Conservation (phyloP, 2,113 vertebrate species). For the Lontra canadensis region DNA sequence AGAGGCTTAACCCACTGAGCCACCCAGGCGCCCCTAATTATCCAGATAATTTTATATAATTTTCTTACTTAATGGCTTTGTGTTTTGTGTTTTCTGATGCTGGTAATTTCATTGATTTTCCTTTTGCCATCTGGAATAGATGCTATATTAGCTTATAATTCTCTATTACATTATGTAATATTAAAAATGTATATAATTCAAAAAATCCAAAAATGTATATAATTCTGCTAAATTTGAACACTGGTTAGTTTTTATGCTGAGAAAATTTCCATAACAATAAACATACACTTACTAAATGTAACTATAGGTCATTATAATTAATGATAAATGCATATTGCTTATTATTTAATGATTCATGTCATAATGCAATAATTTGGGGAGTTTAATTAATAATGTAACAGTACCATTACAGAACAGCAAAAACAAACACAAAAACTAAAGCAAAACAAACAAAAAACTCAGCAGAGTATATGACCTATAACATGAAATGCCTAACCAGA, state of each 20-base stretch:
- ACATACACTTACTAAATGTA: background rate
- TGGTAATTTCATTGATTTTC: background rate
- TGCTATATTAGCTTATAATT: background rate
- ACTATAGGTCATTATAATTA: background rate
- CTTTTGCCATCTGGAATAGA: background rate
- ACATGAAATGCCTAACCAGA: background rate
- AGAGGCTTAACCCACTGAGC: too few species aligned
- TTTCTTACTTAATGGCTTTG: background rate
- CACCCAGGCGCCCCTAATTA: too few species aligned
- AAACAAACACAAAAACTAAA: background rate
- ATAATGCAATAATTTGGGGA: background rate
- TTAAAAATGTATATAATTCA: background rate
- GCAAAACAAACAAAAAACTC: background rate
- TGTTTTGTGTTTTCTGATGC: background rate
- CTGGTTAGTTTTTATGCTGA: background rate
- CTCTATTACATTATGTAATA: background rate
- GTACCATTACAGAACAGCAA: background rate
- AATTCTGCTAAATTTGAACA: background rate
- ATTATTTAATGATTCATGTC: background rate
- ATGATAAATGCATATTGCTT: background rate
- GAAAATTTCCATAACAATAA: background rate
- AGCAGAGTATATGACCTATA: background rate
- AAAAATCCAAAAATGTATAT: background rate
- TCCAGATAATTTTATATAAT: background rate
- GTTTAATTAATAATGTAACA: background rate